phyloP scores from a whole-genome alignment of 64 coral and sea anemone genomes.

The Orbicella faveolata region DNA sequence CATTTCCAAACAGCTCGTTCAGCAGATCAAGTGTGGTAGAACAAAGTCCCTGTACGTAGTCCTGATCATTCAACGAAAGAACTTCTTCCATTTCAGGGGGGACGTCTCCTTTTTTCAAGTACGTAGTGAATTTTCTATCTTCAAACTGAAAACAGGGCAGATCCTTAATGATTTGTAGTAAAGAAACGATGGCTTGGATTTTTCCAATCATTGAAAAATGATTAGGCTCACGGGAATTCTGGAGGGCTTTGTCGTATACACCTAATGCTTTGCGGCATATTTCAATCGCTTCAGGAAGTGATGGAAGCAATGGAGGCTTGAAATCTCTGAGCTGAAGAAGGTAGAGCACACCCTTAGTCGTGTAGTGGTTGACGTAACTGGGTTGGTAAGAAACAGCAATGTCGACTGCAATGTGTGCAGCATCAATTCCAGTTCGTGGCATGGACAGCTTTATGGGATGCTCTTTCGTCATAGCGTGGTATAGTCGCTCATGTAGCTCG shows the following conservation, averaged over 20 bases:
- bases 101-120: conserved; percentile 25
- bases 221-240: background rate
- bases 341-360: conserved; percentile 42
- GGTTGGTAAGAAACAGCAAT: conserved; percentile 30
- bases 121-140: conserved; percentile 19
- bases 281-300: background rate
- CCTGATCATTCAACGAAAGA: conserved; percentile 9
- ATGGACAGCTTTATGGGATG: background rate
- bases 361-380: conserved; percentile 34
- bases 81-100: conserved; percentile 21
- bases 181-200: conserved; percentile 37
- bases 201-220: conserved; percentile 53
- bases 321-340: conserved; percentile 9
- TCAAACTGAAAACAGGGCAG: conserved; percentile 34
- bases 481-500: background rate
- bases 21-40: conserved; percentile 17
- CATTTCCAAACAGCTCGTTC: conserved; percentile 38
- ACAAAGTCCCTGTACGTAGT: conserved; percentile 33
- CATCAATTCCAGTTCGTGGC: conserved; percentile 27
- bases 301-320: background rate
- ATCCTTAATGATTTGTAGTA: conserved; percentile 61
- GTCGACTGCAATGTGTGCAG: conserved; percentile 46
- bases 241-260: conserved; percentile 15
- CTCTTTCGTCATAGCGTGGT: background rate
- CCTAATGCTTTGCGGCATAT: conserved; percentile 24